Conservation (phyloP, 2,888 invertebrate species). For the Himalopsyche tibetana region DNA sequence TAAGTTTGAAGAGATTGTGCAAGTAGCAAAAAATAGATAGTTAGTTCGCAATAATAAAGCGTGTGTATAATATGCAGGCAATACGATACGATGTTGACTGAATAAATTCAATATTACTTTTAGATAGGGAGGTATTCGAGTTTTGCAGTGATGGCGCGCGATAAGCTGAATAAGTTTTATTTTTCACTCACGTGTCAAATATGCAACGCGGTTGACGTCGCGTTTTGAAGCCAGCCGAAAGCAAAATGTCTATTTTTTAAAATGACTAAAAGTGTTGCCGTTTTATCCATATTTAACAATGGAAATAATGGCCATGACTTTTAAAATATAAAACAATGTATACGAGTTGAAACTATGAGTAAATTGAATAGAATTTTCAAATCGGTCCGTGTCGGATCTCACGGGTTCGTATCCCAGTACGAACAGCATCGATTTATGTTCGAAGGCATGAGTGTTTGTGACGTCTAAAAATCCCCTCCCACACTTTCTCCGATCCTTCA, state of each 20-base stretch:
- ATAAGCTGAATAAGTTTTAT: slow-evolving; percentile 19
- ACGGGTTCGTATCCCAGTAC: too few relatives aligned
- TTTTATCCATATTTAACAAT: too few relatives aligned
- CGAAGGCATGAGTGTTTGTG: too few relatives aligned
- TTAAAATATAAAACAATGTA: too few relatives aligned
- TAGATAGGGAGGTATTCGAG: slow-evolving; percentile 46
- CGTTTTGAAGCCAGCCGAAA: not conserved
- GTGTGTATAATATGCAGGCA: slow-evolving; percentile 5
- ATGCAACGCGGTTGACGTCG: not conserved
- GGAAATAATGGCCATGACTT: too few relatives aligned
- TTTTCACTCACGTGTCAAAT: slow-evolving; percentile 11
- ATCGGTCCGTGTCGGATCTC: too few relatives aligned
- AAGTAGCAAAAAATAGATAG: not conserved
- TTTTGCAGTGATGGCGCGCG: slow-evolving; percentile 18
- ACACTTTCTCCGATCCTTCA: too few relatives aligned
- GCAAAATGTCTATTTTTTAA: not conserved
- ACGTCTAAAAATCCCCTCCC: too few relatives aligned
- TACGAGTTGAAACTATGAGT: too few relatives aligned
- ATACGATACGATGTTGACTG: slow-evolving; percentile 46
- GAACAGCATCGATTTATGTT: too few relatives aligned
- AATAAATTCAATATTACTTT: slow-evolving; percentile 45
- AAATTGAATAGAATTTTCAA: too few relatives aligned
- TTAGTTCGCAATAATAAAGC: slow-evolving; percentile 23
- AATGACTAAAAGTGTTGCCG: not conserved
- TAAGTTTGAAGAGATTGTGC: not conserved